Percentiles rank a stretch among this genome's conserved stretches.
Conservation (phyloP, 2,888 invertebrate species). For the Platypus cylindrus region DNA sequence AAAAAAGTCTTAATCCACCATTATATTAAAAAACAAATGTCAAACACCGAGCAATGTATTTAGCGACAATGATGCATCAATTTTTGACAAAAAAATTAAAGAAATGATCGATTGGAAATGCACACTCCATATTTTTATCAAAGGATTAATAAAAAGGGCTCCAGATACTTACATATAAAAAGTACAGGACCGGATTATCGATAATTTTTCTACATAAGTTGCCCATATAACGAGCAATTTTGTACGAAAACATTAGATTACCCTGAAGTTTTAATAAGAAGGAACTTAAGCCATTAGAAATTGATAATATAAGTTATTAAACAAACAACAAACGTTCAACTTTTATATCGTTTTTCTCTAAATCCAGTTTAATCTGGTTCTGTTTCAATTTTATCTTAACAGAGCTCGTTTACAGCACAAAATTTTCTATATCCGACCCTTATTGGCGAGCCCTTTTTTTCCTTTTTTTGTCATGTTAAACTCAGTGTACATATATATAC, state of each 20-base stretch:
- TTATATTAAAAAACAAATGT: constrained; percentile 16
- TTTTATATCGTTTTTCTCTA: too few species aligned
- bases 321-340: too few species aligned
- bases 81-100: constrained; percentile 32
- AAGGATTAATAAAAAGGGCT: constrained; percentile 27
- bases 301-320: too few species aligned
- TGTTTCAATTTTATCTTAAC: constrained; percentile 1
- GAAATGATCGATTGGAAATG: constrained; percentile 35
- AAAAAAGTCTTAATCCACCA: constrained; percentile 15
- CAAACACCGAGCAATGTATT: constrained; percentile 9
- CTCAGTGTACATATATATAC: too few species aligned
- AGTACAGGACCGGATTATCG: constrained; percentile 6
- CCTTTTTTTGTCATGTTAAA: constrained; percentile 32
- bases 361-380: constrained; percentile 4
- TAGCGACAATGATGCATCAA: constrained; percentile 31
- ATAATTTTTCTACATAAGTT: too few species aligned
- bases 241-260: too few species aligned
- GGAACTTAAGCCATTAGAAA: too few species aligned
- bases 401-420: neutral
- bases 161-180: too few species aligned
- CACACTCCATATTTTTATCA: constrained; percentile 32
- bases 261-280: too few species aligned
- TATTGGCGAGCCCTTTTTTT: constrained; percentile 8
- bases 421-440: constrained; percentile 19
- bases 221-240: neutral